A percentile compares a stretch with the other conserved stretches of the same genome.
Evolutionary conservation across 2,797 vertebrate genomes (phyloP).

Genomic region (Scyliorhinus canicula): DNA sequence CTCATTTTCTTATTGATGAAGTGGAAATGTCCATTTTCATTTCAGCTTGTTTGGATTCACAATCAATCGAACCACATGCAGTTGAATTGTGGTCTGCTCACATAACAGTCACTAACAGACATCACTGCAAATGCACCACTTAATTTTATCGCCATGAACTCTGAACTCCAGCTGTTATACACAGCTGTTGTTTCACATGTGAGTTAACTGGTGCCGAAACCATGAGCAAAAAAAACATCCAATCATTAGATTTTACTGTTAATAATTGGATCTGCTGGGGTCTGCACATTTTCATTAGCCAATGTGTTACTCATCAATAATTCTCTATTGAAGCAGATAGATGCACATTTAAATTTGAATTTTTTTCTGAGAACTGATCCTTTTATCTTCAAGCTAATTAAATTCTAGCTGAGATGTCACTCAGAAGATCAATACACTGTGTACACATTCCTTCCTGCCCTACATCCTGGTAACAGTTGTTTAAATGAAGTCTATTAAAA

Average conservation of each 20-base stretch:
- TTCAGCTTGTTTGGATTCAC: neutral
- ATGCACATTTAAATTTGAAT: neutral
- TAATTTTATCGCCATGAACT: neutral
- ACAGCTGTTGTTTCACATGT: neutral
- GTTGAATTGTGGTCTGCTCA: neutral
- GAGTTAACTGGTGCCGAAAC: neutral
- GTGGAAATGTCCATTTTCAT: neutral
- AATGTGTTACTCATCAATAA: neutral
- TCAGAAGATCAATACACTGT: neutral
- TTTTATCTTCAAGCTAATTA: conserved; percentile 28
- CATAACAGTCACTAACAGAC: neutral
- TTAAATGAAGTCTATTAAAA: neutral
- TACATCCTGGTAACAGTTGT: neutral
- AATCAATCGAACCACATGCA: neutral
- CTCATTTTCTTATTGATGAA: neutral
- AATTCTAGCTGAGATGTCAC: neutral
- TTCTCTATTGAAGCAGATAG: neutral
- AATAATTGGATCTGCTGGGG: neutral
- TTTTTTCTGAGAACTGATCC: neutral
- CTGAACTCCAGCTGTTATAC: neutral
- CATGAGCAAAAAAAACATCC: neutral
- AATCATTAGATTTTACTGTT: neutral
- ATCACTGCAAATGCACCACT: neutral
- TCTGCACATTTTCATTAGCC: neutral
- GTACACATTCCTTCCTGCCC: neutral